These are phyloP conservation scores for Drosophila miranda DNA, from an alignment of 1,140 invertebrate species.

Conservation along the genomic window DNA sequence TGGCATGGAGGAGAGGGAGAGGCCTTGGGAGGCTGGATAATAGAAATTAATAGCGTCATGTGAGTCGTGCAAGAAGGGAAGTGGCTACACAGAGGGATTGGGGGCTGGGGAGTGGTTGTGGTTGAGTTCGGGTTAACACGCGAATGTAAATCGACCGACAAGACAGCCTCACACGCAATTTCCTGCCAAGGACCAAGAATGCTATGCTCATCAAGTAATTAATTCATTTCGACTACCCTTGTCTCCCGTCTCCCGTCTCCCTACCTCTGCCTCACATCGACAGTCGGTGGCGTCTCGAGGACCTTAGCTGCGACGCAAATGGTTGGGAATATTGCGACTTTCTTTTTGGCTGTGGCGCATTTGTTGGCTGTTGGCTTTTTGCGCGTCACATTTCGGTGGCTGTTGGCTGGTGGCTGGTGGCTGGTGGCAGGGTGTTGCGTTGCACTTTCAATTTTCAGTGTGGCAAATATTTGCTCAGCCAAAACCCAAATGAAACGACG, in stretches of 20 bases:
- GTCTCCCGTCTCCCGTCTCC: neutral
- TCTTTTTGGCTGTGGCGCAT: slow-evolving; percentile 46
- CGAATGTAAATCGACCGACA: slow-evolving; percentile 48
- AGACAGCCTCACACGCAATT: slow-evolving; percentile 51
- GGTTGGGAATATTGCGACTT: slow-evolving; percentile 32
- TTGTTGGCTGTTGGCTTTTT: slow-evolving; percentile 3
- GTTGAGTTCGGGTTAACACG: neutral
- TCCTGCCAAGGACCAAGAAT: slow-evolving; percentile 28
- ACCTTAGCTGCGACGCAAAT: slow-evolving; percentile 47
- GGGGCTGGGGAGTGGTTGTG: no score
- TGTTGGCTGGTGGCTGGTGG: neutral
- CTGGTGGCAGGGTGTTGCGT: slow-evolving; percentile 1
- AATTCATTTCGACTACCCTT: slow-evolving; percentile 39
- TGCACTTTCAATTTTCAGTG: slow-evolving; percentile 36
- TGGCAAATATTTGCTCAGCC: slow-evolving; percentile 35
- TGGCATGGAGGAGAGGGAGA: slow-evolving; percentile 18
- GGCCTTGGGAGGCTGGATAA: slow-evolving; percentile 59
- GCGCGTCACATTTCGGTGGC: slow-evolving; percentile 2
- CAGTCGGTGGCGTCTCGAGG: slow-evolving; percentile 54
- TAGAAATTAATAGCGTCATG: slow-evolving; percentile 70
- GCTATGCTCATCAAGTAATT: slow-evolving; percentile 74
- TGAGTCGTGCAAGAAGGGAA: slow-evolving; percentile 19
- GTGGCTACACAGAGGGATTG: neutral
- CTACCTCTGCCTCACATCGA: slow-evolving; percentile 1
- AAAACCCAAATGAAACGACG: slow-evolving; percentile 28